A percentile compares a stretch with the other conserved stretches of the same genome.
Conservation (phyloP, 2,797 vertebrate species). For the Ambastaia sidthimunki region DNA sequence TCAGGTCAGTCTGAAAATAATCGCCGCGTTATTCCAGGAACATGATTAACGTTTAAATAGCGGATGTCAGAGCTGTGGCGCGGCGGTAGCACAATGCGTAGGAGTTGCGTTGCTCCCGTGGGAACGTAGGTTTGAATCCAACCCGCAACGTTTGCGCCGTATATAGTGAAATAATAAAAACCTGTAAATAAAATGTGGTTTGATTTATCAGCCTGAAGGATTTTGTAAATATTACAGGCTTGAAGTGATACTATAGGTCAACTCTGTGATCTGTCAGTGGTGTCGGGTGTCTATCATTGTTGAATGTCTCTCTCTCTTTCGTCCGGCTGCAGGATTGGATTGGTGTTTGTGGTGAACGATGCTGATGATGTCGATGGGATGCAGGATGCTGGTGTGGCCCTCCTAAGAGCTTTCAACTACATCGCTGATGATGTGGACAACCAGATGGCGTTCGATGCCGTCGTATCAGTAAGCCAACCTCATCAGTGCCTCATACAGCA, state of each 20-base stretch:
- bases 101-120: too few relatives aligned
- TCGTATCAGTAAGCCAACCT: slow-evolving; percentile 85
- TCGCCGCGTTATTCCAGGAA: not conserved
- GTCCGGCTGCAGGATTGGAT: slow-evolving; percentile 81
- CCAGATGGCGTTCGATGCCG: slow-evolving; percentile 88
- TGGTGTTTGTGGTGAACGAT: slow-evolving; percentile 93
- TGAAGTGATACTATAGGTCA: not conserved
- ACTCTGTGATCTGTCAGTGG: not conserved
- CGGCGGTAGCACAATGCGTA: too few relatives aligned
- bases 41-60: not conserved
- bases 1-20: slow-evolving; percentile 80
- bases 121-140: too few relatives aligned
- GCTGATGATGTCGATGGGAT: slow-evolving; percentile 89
- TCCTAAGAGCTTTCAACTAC: slow-evolving; percentile 93
- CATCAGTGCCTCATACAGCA: too few relatives aligned
- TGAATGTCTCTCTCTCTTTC: slow-evolving; percentile 4
- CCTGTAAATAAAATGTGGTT: not conserved
- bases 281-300: not conserved
- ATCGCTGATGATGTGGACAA: slow-evolving; percentile 89
- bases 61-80: too few relatives aligned
- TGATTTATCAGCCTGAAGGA: not conserved
- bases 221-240: not conserved
- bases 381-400: slow-evolving; percentile 90
- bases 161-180: not conserved
- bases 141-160: too few relatives aligned